Base-by-base conservation (phyloP, 53 echinoderm and acorn worm genomes). In the Antedon mediterranea region DNA sequence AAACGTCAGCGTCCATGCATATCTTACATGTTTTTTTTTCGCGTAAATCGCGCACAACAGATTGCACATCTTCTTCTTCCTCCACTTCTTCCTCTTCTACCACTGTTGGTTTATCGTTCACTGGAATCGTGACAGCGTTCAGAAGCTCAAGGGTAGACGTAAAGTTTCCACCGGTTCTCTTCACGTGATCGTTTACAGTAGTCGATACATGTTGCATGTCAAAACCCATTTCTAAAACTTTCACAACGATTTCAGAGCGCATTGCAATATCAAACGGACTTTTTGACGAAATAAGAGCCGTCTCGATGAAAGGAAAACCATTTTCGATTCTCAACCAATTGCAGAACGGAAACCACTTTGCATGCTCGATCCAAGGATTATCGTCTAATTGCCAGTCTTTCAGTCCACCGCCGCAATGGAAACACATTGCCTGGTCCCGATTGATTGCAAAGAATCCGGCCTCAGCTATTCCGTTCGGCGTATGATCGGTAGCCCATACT, bases 301-400 rank as follows among this genome's bases (percentile, higher is more conserved):
- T 81, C 28, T 78, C 74, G 34, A 97, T 88, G 71, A 90, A 97
- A 0, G 84, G 74, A 43, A 77, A 84, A 0, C 97, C 97, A 75
- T 92, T 81, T 76, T 97, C 88, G 33, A 87, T 89, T 20, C 84
- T 57, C 8, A 97, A 72, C 89, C 91, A 97, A n/a, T 89, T 89
- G 78, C 97, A 97, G 27, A 75, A 42, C 0, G 92, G 87, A 72
- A 92, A 97, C 92, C 97, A 92, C 74, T 85, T 87, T 76, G 97
- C 97, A 71, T 97, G 97, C 70, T 97, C 97, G 23, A 86, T 88
- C 97, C 97, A 92, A 27, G 92, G 92, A 32, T 97, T 92, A 72
- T 92, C 92, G 1, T 78, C 84, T 4, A 87, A 80, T 30, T 85
- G 86, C 97, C 97, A 97, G 84, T 92, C 85, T 75, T 87, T 89